Conservation (phyloP, 2,113 vertebrate species). For the Ammodramus savannarum region DNA sequence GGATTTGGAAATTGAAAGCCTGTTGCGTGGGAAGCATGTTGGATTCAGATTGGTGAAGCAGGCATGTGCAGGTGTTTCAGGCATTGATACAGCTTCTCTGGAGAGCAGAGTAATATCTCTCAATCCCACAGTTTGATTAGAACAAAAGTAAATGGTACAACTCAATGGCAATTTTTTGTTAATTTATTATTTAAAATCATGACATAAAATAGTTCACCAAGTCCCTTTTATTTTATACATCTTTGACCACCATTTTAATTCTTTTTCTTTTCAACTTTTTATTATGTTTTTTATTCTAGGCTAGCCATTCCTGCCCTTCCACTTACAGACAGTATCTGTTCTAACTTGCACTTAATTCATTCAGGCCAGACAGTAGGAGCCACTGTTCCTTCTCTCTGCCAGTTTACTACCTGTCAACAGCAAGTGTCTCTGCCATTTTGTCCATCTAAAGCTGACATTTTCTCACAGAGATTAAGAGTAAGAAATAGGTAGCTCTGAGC, state of each 20-base stretch:
- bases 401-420: neutral
- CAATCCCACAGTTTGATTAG: neutral
- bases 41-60: neutral
- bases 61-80: neutral
- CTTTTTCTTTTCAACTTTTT: neutral
- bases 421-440: neutral
- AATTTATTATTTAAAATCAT: neutral
- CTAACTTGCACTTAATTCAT: neutral
- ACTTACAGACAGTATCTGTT: neutral
- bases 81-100: neutral
- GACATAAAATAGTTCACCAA: neutral
- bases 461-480: neutral
- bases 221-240: neutral
- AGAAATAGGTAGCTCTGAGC: neutral
- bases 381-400: neutral
- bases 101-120: neutral
- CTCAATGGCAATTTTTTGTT: fast-evolving
- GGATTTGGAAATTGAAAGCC: neutral
- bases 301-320: neutral
- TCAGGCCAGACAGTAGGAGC: neutral
- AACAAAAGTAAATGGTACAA: neutral
- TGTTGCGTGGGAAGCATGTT: neutral
- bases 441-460: neutral
- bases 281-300: neutral
- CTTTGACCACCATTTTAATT: neutral